Evolutionary conservation across 2,113 vertebrate species (phyloP).

Genomic region (Okapia johnstoni): DNA sequence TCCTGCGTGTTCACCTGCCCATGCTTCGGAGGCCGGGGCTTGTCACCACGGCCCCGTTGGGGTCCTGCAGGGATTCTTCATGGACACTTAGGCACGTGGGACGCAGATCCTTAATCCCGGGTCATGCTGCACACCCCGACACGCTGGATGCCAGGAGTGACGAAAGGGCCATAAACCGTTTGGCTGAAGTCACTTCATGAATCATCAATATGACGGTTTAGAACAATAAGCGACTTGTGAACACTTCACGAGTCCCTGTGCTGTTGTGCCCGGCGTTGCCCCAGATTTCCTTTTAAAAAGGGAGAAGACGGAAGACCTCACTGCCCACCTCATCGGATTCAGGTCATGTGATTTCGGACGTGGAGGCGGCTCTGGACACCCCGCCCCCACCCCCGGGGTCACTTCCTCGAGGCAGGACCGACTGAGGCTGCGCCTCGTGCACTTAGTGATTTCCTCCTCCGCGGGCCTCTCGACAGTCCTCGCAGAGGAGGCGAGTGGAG

Average conservation of each 20-base stretch:
- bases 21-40: rapidly evolving
- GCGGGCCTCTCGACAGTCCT: rapidly evolving
- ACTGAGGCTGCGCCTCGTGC: rapidly evolving
- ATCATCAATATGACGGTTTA: neutral
- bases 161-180: neutral
- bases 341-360: rapidly evolving
- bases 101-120: rapidly evolving
- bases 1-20: too few species aligned
- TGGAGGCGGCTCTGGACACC: neutral
- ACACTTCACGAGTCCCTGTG: neutral
- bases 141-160: neutral
- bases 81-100: rapidly evolving
- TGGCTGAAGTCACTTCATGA: neutral
- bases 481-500: neutral
- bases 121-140: rapidly evolving
- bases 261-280: rapidly evolving
- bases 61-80: neutral
- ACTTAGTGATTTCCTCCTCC: neutral
- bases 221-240: neutral
- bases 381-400: rapidly evolving
- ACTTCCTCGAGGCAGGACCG: neutral
- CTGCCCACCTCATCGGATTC: neutral
- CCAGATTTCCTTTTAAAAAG: neutral
- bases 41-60: rapidly evolving
- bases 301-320: neutral